Percentiles rank a stretch among this genome's conserved stretches.
Conservation (phyloP, 2,888 invertebrate species). For the Eupithecia pulchellata region DNA sequence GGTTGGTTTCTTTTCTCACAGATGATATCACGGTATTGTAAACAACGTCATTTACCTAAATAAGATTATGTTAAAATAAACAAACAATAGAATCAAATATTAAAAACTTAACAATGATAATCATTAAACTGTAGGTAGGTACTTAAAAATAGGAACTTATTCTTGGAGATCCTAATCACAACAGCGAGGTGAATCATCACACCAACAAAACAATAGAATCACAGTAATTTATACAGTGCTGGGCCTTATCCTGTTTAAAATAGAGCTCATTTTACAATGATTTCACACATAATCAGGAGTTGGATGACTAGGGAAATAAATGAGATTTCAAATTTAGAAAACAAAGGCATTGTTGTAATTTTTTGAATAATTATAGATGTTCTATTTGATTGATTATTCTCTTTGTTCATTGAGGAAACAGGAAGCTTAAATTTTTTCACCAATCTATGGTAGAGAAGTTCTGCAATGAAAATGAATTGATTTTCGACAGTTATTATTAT, state of each 20-base stretch:
- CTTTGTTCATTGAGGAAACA: background rate
- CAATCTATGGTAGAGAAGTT: background rate
- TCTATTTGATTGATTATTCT: background rate
- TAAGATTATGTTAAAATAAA: background rate
- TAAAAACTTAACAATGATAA: slow-evolving; percentile 1
- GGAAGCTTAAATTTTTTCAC: background rate
- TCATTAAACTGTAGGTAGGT: background rate
- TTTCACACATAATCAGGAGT: slow-evolving; percentile 12
- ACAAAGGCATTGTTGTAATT: slow-evolving; percentile 8
- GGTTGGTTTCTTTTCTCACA: slow-evolving; percentile 40
- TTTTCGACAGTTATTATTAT: no score
- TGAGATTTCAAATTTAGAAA: slow-evolving; percentile 14
- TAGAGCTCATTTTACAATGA: slow-evolving; percentile 25
- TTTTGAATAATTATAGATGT: background rate
- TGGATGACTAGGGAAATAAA: slow-evolving; percentile 15
- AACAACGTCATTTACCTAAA: slow-evolving; percentile 15
- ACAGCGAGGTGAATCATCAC: slow-evolving; percentile 39
- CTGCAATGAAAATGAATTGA: no score
- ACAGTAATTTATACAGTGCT: slow-evolving; percentile 23
- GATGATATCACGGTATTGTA: slow-evolving; percentile 12
- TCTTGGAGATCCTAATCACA: slow-evolving; percentile 42
- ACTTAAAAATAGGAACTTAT: slow-evolving; percentile 42
- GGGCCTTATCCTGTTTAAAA: slow-evolving; percentile 16
- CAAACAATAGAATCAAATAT: slow-evolving; percentile 1
- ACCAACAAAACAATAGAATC: slow-evolving; percentile 31